phyloP scores from a whole-genome alignment of 2,888 invertebrate genomes.

The Dilophus febrilis region DNA sequence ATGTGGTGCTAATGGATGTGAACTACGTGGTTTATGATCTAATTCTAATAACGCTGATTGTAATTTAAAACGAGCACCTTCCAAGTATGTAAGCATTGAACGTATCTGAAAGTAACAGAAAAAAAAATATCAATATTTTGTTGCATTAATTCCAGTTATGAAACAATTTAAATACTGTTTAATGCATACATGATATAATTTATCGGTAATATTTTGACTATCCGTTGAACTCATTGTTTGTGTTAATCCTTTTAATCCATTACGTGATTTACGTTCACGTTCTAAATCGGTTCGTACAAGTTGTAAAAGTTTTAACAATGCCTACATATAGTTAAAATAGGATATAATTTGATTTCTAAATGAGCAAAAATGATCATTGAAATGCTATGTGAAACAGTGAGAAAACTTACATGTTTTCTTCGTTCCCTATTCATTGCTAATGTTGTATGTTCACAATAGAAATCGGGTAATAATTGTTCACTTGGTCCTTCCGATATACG shows the following conservation, averaged over 20 bases:
- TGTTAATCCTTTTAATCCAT: slow-evolving; percentile 76
- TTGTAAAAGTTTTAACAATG: slow-evolving; percentile 67
- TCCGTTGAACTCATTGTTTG: slow-evolving; percentile 76
- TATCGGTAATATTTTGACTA: slow-evolving; percentile 79
- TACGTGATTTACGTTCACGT: slow-evolving; percentile 73
- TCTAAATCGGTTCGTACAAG: slow-evolving; percentile 78
- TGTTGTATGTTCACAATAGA: slow-evolving; percentile 88
- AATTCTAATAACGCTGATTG: slow-evolving; percentile 66
- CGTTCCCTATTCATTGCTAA: slow-evolving; percentile 84
- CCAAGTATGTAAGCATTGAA: slow-evolving; percentile 80
- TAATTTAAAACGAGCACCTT: slow-evolving; percentile 78
- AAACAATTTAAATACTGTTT: not conserved
- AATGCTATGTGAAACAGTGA: no score
- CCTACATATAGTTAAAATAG: slow-evolving; percentile 32
- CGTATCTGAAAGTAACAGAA: slow-evolving; percentile 49
- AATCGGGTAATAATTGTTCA: slow-evolving; percentile 82
- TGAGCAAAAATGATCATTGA: no score
- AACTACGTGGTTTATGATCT: slow-evolving; percentile 57
- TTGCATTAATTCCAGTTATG: no score
- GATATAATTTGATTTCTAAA: not conserved
- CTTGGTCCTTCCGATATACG: slow-evolving; percentile 36
- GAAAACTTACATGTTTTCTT: slow-evolving; percentile 52
- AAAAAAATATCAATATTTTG: not conserved
- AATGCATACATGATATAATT: slow-evolving; percentile 68
- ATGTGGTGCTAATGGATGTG: slow-evolving; percentile 70